phyloP scores from a whole-genome alignment of 2,797 vertebrate genomes.

The Betta splendens region DNA sequence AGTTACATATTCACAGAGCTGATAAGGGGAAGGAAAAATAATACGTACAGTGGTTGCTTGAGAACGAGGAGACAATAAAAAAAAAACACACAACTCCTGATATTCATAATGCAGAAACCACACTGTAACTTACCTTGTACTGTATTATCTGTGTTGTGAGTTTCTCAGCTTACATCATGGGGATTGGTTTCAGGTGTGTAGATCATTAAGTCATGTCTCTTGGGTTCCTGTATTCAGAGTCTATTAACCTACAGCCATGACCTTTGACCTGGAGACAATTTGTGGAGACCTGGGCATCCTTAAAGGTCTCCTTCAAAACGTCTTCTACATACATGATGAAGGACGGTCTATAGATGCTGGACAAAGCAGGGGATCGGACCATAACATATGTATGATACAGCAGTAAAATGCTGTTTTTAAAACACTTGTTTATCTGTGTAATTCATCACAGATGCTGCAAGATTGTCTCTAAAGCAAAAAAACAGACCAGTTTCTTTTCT shows the following conservation, averaged over 20 bases:
- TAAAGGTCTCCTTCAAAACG: constrained; percentile 13
- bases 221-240: constrained; percentile 42
- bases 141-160: constrained; percentile 16
- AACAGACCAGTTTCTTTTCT: constrained; percentile 9
- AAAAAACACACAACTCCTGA: constrained; percentile 12
- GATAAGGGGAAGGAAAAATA: constrained; percentile 36
- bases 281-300: constrained; percentile 34
- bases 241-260: constrained; percentile 60
- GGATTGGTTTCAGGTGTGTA: constrained; percentile 62
- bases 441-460: constrained; percentile 2
- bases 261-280: constrained; percentile 58
- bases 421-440: constrained; percentile 24
- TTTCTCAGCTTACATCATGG: constrained; percentile 17
- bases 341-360: no score
- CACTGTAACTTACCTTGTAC: constrained; percentile 28
- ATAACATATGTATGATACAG: constrained; percentile 45
- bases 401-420: constrained; percentile 24
- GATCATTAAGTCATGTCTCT: constrained; percentile 57
- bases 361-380: constrained; percentile 35
- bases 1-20: constrained; percentile 60
- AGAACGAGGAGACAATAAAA: neutral
- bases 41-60: constrained; percentile 13
- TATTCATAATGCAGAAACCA: constrained; percentile 32
- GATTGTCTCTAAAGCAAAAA: neutral
- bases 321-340: constrained; percentile 41